Base-by-base conservation (phyloP, 2,113 vertebrate genomes). In the Oncorhynchus mykiss region DNA sequence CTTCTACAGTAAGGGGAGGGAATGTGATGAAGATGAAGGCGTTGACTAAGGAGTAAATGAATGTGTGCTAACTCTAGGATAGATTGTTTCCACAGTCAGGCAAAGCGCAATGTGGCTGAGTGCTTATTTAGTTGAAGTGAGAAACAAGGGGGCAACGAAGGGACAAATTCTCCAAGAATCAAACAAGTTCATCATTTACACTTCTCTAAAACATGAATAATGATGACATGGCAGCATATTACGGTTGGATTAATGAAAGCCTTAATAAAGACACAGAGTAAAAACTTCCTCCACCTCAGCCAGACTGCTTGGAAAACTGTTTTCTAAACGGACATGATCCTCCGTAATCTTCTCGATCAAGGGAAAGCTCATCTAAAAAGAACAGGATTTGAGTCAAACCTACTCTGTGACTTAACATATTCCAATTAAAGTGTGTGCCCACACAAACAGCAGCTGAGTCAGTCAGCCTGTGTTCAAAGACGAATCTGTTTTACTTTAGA, bases 71-170 rank as follows among this genome's bases (percentile, higher is more conserved):
- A 83, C 83, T n/a, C 71, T 62, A 71, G 70, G 34, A 71, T 82
- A 73, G 57, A 86, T 83, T 86, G 79, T 76, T 82, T 82, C 85
- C 78, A 82, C 11, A 87, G 66, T 80, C 78, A 90, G 76, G 68
- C 82, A 87, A 89, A 85, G 78, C 71, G 82, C 64, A 90, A 82
- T 76, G 84, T 70, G 85, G 86, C 77, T 89, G 22, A 88, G 76
- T 88, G 77, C 78, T 79, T 82, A 83, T 84, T 86, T 90, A 89
- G 72, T 80, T 86, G 85, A 91, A 67, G 9, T 20, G 74, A 80
- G 78, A 82, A 78, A 79, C 2, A 14, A 68, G 66, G 24, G 24
- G 27, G 78, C 79, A 85, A 70, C 20, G 34, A 69, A 78, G 60
- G 67, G 62, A 18, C 7, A 18, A 5, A 2, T 22, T 13, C 29